Percentiles rank a stretch among this genome's conserved stretches.
phyloP scores from a whole-genome alignment of 2,113 vertebrate genomes.

The Hystrix brachyura region DNA sequence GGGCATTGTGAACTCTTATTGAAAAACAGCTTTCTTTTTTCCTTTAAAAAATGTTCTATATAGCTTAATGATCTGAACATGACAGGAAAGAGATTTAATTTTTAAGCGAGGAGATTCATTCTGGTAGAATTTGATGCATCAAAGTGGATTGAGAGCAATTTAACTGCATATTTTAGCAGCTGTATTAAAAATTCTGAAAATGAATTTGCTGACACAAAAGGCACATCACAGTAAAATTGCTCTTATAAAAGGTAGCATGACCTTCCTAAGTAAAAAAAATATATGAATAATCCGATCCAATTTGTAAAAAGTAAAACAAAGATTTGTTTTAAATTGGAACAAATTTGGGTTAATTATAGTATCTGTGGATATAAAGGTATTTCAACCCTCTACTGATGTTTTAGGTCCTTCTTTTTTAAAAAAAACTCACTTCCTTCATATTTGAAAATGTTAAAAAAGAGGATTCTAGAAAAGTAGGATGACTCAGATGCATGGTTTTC shows the following conservation, averaged over 20 bases:
- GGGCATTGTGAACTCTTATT: constrained; percentile 66
- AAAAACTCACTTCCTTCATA: neutral
- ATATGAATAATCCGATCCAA: constrained; percentile 22
- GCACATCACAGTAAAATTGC: constrained; percentile 56
- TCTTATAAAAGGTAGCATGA: constrained; percentile 50
- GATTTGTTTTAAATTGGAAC: constrained; percentile 43
- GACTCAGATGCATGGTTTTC: neutral
- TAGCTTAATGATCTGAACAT: constrained; percentile 63
- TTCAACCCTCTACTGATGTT: neutral
- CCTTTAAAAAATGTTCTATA: constrained; percentile 16
- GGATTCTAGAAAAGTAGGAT: neutral
- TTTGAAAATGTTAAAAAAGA: constrained; percentile 46
- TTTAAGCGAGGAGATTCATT: constrained; percentile 57
- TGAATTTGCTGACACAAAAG: constrained; percentile 68
- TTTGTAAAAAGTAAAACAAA: constrained; percentile 64
- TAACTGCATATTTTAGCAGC: neutral
- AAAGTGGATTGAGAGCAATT: neutral
- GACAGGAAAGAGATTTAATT: constrained; percentile 68
- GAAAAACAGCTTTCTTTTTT: constrained; percentile 45
- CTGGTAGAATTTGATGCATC: neutral
- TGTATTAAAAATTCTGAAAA: constrained; percentile 63
- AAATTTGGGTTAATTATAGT: constrained; percentile 41
- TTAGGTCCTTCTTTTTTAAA: neutral
- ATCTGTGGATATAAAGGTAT: neutral
- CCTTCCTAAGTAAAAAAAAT: constrained; percentile 23